A percentile compares a stretch with the other conserved stretches of the same genome.
phyloP scores from a whole-genome alignment of 2,113 vertebrate species.

The Hyaena hyaena region DNA sequence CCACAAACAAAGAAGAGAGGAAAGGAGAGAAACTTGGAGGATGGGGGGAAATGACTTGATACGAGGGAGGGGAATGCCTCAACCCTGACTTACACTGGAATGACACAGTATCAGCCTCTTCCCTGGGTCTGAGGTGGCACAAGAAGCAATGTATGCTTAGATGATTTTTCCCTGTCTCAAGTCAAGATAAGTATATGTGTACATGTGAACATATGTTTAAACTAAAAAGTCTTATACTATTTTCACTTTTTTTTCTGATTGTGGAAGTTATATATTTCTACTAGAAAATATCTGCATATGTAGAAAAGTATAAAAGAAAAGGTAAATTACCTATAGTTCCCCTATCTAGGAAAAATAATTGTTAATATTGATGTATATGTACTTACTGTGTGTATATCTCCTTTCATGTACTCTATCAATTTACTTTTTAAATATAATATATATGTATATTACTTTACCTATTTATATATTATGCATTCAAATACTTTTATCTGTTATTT shows the following conservation, averaged over 20 bases:
- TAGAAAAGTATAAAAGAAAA: conserved; percentile 14
- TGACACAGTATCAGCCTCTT: neutral
- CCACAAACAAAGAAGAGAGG: neutral
- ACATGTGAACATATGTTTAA: neutral
- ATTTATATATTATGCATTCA: neutral
- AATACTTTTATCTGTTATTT: neutral
- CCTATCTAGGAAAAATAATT: conserved; percentile 28
- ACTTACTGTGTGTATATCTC: neutral
- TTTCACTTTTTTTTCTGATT: conserved; percentile 41
- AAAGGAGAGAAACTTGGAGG: neutral
- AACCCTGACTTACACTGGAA: neutral
- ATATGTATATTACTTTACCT: neutral
- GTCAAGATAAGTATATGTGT: neutral
- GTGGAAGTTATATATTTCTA: neutral
- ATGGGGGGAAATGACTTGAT: neutral
- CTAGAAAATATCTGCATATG: neutral
- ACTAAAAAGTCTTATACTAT: neutral
- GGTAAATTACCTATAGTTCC: conserved; percentile 2
- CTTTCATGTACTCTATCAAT: conserved; percentile 3
- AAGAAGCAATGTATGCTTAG: neutral
- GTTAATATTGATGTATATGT: neutral
- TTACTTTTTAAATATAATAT: neutral
- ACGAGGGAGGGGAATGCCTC: neutral
- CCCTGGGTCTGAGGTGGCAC: neutral
- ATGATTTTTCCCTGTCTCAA: conserved; percentile 8